Evolutionary conservation across 23 tunicate genomes (phyloP), one percentile per base, ranked within the genome.

Genomic region (Halocynthia roretzi): DNA sequence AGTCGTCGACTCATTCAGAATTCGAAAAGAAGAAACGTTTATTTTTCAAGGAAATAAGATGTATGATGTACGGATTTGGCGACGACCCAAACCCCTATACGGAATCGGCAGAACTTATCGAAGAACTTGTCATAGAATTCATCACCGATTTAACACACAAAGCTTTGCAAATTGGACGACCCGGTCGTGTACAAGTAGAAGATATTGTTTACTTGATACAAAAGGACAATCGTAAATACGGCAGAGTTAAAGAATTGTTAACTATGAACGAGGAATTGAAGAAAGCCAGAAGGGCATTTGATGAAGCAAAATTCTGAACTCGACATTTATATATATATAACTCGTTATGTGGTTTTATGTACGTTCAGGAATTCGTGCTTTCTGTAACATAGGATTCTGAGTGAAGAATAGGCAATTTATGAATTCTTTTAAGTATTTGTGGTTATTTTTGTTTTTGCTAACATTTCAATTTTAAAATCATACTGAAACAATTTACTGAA

Each of bases 11-110:
- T 31, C 44, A 31, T 31, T 31, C 44, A 14, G 78, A 74, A 19
- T 52, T 20, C 15, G 98, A 92, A 8, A 92, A 86, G 56, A 86
- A 85, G 72, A 86, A 86, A 65, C 80, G 85, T 7, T 40, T 83
- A 18, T 94, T 94, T 70, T 84, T 85, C 44, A 94, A 94, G 78
- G 99, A 94, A 83, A 87, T 94, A 19, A 90, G 95, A 6, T 94
- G 99, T 78, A 88, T 87, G 91, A 88, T 94, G 91, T 86, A 82
- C 71, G 99, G 99, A 15, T 94, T 94, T 71, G 99, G 99, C 7
- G 99, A 94, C 70, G 99, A 94, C 78, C 85, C 83, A 49, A 94
- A 94, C 68, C 99, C 99, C 6, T 94, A 94, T 82, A 94, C 99
- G n/a, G 99, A 94, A 78, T 87, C 99, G 10, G 92, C 82, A 50